Base-by-base conservation (phyloP, 2,113 vertebrate species). In the Anoplopoma fimbria region DNA sequence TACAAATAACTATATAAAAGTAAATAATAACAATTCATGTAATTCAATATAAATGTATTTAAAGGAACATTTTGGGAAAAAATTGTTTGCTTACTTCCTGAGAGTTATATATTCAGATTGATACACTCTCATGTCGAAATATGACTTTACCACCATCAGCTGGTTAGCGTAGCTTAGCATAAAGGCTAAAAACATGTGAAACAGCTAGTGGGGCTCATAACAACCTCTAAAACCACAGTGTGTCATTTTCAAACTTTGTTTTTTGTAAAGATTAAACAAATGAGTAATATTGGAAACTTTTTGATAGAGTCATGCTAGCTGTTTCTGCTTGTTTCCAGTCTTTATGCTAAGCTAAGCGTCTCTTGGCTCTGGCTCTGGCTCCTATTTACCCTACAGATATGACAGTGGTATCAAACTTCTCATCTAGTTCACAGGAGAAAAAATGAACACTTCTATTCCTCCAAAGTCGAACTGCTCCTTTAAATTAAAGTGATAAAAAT, bases 311-410 rank as follows among this genome's bases (percentile, higher is more conserved):
- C 33, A 27, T 4, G 1, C 23, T 71, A 10, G 14, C 51, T 40
- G 69, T 40, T 67, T 67, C 67, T 29, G 9, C 9, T 9, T 38
- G 38, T 69, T n/a, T 77, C 9, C 36, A 69, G 51, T 51, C 53
- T 51, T 51, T 49, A 49, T 70, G 67, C 67, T 70, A 62, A 49
- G 29, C 53, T 69, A 69, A 27, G 47, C 33, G 1, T 12, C 9
- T 53, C 33, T 38, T 36, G 31, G 9, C 58, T 49, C 9, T 6
- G 4, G 51, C 25, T 42, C 10, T 45, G 36, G 13, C 42, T 61
- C 17, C 13, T 69, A 14, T 49, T 69, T 45, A 42, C 15, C 4
- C 1, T 21, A 38, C 13, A 73, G 10, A 74, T 10, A 33, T 34
- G 21, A 62, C 29, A 60, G 38, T 33, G 6, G 5, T 62, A 6